Percentiles rank a stretch among this genome's conserved stretches.
Evolutionary conservation across 2,888 invertebrate species (phyloP).

Genomic region (Drosophila prolongata): DNA sequence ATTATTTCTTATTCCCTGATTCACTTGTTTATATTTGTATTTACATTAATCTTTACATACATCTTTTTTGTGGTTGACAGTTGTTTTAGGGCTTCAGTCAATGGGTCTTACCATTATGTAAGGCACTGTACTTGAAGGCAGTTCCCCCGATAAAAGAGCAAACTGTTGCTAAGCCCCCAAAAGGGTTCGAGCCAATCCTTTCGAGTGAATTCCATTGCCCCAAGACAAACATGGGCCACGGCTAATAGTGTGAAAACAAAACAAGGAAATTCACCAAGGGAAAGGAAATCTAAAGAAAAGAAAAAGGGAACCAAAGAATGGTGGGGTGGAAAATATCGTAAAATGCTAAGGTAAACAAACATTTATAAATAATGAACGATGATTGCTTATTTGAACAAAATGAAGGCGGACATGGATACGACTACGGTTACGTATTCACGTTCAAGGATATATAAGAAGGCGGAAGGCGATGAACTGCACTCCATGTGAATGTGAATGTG

Average conservation of each 20-base stretch:
- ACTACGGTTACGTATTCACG: constrained; percentile 8
- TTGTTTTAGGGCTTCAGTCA: neutral
- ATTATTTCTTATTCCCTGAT: no score
- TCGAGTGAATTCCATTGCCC: constrained; percentile 23
- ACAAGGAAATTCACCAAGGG: constrained; percentile 16
- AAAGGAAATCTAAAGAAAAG: constrained; percentile 16
- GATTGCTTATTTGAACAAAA: constrained; percentile 76
- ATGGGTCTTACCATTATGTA: neutral
- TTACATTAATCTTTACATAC: no score
- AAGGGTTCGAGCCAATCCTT: constrained; percentile 38
- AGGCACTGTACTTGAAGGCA: constrained; percentile 1
- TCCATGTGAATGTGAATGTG: constrained; percentile 10
- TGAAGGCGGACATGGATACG: constrained; percentile 46
- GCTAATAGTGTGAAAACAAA: constrained; percentile 45
- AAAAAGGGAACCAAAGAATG: constrained; percentile 20
- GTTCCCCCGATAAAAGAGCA: constrained; percentile 9
- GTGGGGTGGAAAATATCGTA: constrained; percentile 51
- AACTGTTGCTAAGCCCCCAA: constrained; percentile 41
- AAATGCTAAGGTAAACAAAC: constrained; percentile 70
- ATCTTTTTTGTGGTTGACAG: no score
- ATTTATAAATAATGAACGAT: constrained; percentile 78
- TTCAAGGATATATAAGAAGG: constrained; percentile 1
- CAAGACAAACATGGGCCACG: constrained; percentile 31
- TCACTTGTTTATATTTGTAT: no score
- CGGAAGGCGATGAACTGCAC: constrained; percentile 22